These are phyloP conservation scores for Leptopterna dolabrata DNA, from an alignment of 2,888 invertebrate species.

Conservation along the genomic window DNA sequence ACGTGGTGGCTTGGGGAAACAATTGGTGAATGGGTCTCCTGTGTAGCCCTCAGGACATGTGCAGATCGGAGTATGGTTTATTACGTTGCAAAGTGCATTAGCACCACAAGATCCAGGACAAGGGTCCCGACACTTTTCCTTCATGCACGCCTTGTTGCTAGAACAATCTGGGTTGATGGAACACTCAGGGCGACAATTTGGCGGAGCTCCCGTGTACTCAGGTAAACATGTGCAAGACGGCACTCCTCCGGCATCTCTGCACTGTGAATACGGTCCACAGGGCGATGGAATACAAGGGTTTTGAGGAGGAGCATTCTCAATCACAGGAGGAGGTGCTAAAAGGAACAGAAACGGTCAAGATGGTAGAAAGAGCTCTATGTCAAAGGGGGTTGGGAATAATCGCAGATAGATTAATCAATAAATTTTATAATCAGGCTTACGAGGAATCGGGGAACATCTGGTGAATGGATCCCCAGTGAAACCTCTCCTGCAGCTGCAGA, in stretches of 20 bases:
- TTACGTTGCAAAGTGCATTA: slow-evolving; percentile 77
- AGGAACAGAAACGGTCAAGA: slow-evolving; percentile 65
- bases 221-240: slow-evolving; percentile 84
- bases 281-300: slow-evolving; percentile 88
- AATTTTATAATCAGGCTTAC: slow-evolving; percentile 25
- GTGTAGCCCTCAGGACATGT: slow-evolving; percentile 70
- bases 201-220: slow-evolving; percentile 86
- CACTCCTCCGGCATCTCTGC: slow-evolving; percentile 80
- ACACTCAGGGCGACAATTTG: slow-evolving; percentile 85
- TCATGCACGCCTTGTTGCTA: slow-evolving; percentile 77
- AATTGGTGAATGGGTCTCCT: slow-evolving; percentile 73
- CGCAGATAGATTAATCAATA: neutral
- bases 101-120: slow-evolving; percentile 81
- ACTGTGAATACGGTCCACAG: slow-evolving; percentile 86
- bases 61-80: slow-evolving; percentile 73
- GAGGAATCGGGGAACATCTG: slow-evolving; percentile 70
- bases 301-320: slow-evolving; percentile 50
- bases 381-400: no score
- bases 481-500: slow-evolving; percentile 78
- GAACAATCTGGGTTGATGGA: slow-evolving; percentile 87
- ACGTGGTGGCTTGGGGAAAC: slow-evolving; percentile 69
- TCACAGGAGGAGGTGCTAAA: slow-evolving; percentile 64
- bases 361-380: slow-evolving; percentile 60
- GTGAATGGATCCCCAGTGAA: slow-evolving; percentile 79
- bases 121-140: slow-evolving; percentile 82